These are phyloP conservation scores for Drosophila watanabei DNA, from an alignment of 1,140 invertebrate genomes.

Conservation along the genomic window DNA sequence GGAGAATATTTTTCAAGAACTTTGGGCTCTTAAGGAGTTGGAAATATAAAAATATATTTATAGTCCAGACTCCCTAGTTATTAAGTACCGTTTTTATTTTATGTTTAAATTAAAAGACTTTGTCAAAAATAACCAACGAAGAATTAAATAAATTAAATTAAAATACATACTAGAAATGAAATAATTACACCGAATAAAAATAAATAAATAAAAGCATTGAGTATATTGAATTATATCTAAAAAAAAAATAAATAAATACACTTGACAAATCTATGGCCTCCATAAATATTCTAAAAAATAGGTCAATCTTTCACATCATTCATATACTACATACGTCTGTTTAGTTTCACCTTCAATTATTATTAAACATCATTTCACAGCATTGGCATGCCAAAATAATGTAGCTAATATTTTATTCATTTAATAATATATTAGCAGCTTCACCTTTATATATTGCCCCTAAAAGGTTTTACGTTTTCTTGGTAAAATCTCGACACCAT, in stretches of 20 bases:
- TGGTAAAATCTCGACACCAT: slow-evolving; percentile 15
- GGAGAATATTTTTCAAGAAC: not conserved
- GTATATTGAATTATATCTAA: not conserved
- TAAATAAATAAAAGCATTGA: not conserved
- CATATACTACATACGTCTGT: not conserved
- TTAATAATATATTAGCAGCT: slow-evolving; percentile 6
- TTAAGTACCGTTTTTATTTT: no score
- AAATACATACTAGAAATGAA: no score
- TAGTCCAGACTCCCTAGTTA: no score
- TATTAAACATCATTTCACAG: not conserved
- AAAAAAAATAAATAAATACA: not conserved
- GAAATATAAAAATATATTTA: no score
- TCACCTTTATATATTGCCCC: slow-evolving; percentile 8
- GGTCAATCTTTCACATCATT: slow-evolving; percentile 1
- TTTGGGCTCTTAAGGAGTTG: not conserved
- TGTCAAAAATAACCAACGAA: no score
- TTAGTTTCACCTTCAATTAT: slow-evolving; percentile 11
- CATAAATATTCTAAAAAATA: not conserved
- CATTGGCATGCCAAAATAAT: not conserved
- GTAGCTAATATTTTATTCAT: not conserved
- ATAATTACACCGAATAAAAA: no score
- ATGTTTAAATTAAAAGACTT: no score
- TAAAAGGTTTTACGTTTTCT: slow-evolving; percentile 28
- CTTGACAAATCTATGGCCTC: not conserved
- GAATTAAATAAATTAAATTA: no score